A percentile compares a stretch with the other conserved stretches of the same genome.
Conservation (phyloP, 2,797 vertebrate species). For the Enteromius viviparus region DNA sequence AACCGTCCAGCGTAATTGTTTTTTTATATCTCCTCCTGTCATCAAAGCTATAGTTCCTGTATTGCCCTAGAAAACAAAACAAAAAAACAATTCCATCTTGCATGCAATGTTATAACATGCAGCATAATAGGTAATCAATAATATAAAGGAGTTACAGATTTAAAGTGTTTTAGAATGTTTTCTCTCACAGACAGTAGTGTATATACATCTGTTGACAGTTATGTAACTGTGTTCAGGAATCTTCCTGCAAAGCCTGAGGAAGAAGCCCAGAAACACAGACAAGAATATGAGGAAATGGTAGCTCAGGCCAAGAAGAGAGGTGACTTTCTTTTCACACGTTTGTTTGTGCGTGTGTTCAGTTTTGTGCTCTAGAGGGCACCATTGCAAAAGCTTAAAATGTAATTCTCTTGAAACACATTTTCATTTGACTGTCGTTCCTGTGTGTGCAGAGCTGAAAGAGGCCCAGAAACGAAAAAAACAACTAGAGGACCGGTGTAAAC, state of each 20-base stretch:
- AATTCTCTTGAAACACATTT: background rate
- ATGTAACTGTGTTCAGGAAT: constrained; percentile 76
- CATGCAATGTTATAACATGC: background rate
- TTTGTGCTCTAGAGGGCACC: constrained; percentile 16
- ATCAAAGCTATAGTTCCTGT: background rate
- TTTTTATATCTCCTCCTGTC: background rate
- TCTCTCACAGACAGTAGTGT: background rate
- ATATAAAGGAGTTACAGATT: background rate
- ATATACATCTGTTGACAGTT: background rate
- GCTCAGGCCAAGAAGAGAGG: constrained; percentile 93
- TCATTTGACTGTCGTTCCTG: background rate
- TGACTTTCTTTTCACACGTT: constrained; percentile 49
- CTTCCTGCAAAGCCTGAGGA: constrained; percentile 95
- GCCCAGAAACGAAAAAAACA: constrained; percentile 91
- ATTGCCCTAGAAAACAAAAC: background rate
- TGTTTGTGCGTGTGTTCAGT: background rate
- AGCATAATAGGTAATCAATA: background rate
- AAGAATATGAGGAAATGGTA: constrained; percentile 97
- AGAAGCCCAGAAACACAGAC: constrained; percentile 91
- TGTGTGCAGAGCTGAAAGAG: constrained; percentile 84
- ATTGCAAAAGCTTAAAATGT: constrained; percentile 12
- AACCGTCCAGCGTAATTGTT: constrained; percentile 88
- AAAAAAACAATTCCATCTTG: background rate
- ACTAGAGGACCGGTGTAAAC: constrained; percentile 88
- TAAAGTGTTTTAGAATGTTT: background rate